Percentiles rank a stretch among this genome's conserved stretches.
Evolutionary conservation across 1,140 invertebrate genomes (phyloP).

Genomic region (Saxidomus purpurata): DNA sequence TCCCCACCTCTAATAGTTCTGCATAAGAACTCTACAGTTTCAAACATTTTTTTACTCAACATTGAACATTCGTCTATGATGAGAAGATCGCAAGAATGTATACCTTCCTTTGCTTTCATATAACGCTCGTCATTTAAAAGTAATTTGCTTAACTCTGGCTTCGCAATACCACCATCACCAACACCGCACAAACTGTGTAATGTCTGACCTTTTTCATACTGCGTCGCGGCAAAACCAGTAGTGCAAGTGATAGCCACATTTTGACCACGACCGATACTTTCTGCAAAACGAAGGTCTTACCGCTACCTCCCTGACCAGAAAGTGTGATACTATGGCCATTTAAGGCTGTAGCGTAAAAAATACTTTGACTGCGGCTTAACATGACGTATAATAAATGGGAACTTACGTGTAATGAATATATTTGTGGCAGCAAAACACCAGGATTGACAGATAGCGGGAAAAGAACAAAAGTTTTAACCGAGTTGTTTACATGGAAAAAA

Average conservation of each 20-base stretch:
- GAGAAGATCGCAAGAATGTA: not conserved
- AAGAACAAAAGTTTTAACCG: too few species aligned
- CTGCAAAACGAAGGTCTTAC: not conserved
- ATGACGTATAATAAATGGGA: not conserved
- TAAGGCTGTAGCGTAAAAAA: not conserved
- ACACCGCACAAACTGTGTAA: constrained; percentile 3
- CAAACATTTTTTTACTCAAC: too few species aligned
- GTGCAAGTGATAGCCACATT: not conserved
- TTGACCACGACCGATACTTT: not conserved
- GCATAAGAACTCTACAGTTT: too few species aligned
- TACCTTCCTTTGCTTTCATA: not conserved
- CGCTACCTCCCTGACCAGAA: not conserved
- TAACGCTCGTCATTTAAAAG: not conserved
- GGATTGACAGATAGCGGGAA: not conserved
- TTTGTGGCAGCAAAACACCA: not conserved
- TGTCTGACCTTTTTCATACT: not conserved
- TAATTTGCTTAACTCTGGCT: not conserved
- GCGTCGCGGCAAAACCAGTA: not conserved
- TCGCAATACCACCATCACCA: not conserved
- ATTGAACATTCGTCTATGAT: too few species aligned
- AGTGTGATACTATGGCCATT: not conserved
- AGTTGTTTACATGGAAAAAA: too few species aligned
- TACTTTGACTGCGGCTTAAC: not conserved
- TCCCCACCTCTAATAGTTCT: not conserved
- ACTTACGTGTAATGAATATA: not conserved